A percentile compares a stretch with the other conserved stretches of the same genome.
These are phyloP conservation scores for Phaedon cochleariae DNA, from an alignment of 2,888 invertebrate species.

Conservation along the genomic window DNA sequence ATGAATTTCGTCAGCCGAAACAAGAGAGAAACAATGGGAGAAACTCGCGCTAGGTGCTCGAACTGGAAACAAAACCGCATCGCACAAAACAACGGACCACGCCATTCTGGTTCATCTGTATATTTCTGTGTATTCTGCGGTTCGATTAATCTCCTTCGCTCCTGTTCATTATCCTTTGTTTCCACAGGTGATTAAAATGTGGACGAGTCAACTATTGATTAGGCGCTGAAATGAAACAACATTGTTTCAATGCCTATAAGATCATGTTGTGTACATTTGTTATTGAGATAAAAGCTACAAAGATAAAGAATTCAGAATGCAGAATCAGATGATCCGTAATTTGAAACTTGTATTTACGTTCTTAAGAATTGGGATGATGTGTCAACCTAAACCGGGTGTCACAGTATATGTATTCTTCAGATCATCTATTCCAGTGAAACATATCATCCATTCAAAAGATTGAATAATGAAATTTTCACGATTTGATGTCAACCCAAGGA, in stretches of 20 bases:
- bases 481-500: too few species aligned
- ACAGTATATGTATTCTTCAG: too few species aligned
- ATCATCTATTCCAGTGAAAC: too few species aligned
- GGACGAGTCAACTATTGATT: slow-evolving; percentile 12
- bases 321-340: too few species aligned
- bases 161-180: slow-evolving; percentile 14
- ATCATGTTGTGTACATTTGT: not conserved
- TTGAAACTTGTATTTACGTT: too few species aligned
- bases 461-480: too few species aligned
- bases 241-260: not conserved
- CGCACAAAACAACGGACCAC: slow-evolving; percentile 7
- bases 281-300: too few species aligned
- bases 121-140: slow-evolving; percentile 16
- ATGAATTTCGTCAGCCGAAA: not conserved
- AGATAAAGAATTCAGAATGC: too few species aligned
- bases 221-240: not conserved
- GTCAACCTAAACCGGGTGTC: too few species aligned
- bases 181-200: slow-evolving; percentile 15
- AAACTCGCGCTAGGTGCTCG: not conserved
- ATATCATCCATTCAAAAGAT: too few species aligned
- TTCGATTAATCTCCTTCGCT: slow-evolving; percentile 12
- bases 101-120: slow-evolving; percentile 14
- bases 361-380: too few species aligned
- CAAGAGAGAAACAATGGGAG: not conserved
- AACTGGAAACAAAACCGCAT: not conserved